Base-by-base conservation (phyloP, 2,797 vertebrate species). In the Parotocinclus haroldoi region DNA sequence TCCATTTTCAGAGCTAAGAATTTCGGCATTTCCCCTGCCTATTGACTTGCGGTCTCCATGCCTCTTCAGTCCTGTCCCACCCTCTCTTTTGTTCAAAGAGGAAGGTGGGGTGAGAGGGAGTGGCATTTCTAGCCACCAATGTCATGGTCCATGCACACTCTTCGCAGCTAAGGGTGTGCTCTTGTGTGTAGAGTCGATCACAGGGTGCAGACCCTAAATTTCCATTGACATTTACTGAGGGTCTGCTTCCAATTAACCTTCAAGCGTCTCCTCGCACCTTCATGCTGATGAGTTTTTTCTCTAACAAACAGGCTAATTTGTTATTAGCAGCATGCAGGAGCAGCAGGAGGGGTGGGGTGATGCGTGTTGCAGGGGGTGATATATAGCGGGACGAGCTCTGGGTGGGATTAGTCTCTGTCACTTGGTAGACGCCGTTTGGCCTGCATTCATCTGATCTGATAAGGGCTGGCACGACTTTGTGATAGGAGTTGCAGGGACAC, bases 171-270 rank as follows among this genome's bases (percentile, higher is more conserved):
- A 82, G 78, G 76, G 74, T 81, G 73, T 84, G 79, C 86, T 83
- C 38, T 49, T 86, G 63, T 87, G 82, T 85, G 82, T 80, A 82
- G 82, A 88, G 87, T 87, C 88, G 87, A 89, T 88, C 84, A 82
- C 81, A 75, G 82, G 80, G 81, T 79, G 80, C 81, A 82, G 84
- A 86, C 87, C 85, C 86, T 85, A 87, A 85, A 89, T 88, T 89
- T 85, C 83, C 85, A 84, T 86, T 91, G 89, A 90, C 90, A 90
- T 91, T 91, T 91, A 89, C 84, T 72, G 52, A 87, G 85, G 86
- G 80, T 84, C 86, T 80, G 85, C 86, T 89, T 90, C 87, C 89
- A 91, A 91, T 91, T 91, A 91, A 91, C 89, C 89, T 91, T 90
- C 89, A 89, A 88, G 87, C 82, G 83, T 86, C 85, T 90, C 84